Base-by-base conservation (phyloP, 2,113 vertebrate genomes). In the Lynx canadensis region DNA sequence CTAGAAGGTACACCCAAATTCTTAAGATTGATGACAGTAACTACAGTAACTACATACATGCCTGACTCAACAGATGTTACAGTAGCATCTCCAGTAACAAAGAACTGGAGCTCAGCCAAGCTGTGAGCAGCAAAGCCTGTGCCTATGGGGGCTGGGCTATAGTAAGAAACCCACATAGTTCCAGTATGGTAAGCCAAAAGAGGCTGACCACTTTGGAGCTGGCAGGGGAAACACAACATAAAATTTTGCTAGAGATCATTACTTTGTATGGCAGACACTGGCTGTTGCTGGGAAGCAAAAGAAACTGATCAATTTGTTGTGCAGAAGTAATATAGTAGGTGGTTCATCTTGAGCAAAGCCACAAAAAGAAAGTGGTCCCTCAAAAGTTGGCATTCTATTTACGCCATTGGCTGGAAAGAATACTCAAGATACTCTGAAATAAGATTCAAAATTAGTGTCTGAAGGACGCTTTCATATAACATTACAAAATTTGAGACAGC, bases 41-140 rank as follows among this genome's bases (percentile, higher is more conserved):
- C 87, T n/a, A 91, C 18, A 69, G 66, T 55, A 84, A 85, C 87
- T n/a, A 52, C 45, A 89, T 60, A 88, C 4, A 60, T 50, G 66
- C 81, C 80, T 93, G 84, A 89, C 83, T 86, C 85, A 95, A 96
- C 93, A 98, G 96, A 97, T 96, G 95, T 97, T 95, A 92, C 71
- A 73, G 81, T 81, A 93, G 91, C 92, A 92, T 94, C 95, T 96
- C 92, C 71, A 97, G 80, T 69, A 97, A 96, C 94, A 96, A 97
- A 98, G 88, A 84, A 25, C 29, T 97, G 97, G 97, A 94, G 45
- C 48, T 85, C n/a, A 45, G 92, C 95, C 97, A 98, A 93, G 60
- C 73, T 88, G 18, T 63, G 38, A 96, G 65, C n/a, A 87, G 83
- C 55, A 92, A 71, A 89, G 52, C 50, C 23, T 73, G 60, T 36